These are phyloP conservation scores for Drosophila pectinifera DNA, from an alignment of 1,140 invertebrate species.

Conservation along the genomic window DNA sequence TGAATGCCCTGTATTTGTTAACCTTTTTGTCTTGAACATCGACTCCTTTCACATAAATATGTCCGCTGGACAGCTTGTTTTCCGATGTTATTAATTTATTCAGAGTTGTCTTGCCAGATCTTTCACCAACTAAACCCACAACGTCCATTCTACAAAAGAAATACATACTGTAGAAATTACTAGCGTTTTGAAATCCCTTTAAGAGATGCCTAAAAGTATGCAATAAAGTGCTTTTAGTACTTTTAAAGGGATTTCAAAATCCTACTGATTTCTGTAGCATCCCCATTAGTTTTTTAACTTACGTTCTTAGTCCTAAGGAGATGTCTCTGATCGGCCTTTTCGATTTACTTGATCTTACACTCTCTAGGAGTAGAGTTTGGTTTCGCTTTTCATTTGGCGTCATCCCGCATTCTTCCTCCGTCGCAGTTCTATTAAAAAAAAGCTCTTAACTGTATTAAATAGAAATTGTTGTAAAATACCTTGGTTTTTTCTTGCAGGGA, in stretches of 20 bases:
- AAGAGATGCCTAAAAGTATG: too few relatives aligned
- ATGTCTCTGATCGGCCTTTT: slow-evolving; percentile 1
- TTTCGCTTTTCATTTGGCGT: slow-evolving; percentile 4
- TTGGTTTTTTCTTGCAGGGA: neutral
- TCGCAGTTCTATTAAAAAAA: neutral
- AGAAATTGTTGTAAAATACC: neutral
- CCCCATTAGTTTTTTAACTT: neutral
- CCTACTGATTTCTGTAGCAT: too few relatives aligned
- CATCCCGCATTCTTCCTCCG: neutral
- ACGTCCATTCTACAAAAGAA: slow-evolving; percentile 27
- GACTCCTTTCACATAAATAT: slow-evolving; percentile 8
- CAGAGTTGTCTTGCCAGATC: slow-evolving; percentile 27
- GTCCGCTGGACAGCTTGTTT: neutral
- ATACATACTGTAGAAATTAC: too few relatives aligned
- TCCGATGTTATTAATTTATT: slow-evolving; percentile 20
- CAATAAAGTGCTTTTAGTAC: too few relatives aligned
- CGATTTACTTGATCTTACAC: neutral
- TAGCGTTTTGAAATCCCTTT: too few relatives aligned
- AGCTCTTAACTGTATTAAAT: neutral
- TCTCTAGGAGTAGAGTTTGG: slow-evolving; percentile 16
- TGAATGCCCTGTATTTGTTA: slow-evolving; percentile 8
- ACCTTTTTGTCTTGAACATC: slow-evolving; percentile 2
- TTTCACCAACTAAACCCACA: slow-evolving; percentile 21
- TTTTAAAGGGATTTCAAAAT: too few relatives aligned
- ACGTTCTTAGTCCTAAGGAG: slow-evolving; percentile 5